Evolutionary conservation across 2,888 invertebrate species (phyloP).

Genomic region (Osmoderma eremita): DNA sequence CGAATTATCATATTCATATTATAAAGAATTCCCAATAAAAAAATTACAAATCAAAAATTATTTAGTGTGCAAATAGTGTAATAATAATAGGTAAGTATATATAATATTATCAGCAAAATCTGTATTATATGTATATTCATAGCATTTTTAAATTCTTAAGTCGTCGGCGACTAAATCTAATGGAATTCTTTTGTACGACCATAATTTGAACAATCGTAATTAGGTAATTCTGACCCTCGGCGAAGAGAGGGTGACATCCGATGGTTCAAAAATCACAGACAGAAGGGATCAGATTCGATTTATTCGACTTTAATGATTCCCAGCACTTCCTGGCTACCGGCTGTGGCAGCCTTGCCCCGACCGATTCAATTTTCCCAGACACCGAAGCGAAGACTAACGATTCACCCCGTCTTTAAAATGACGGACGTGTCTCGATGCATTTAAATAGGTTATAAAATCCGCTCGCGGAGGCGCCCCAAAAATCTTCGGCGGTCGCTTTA

Average conservation of each 20-base stretch:
- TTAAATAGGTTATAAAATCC: constrained; percentile 53
- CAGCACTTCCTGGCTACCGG: not conserved
- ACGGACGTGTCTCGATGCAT: constrained; percentile 51
- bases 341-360: not conserved
- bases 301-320: constrained; percentile 25
- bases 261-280: constrained; percentile 8
- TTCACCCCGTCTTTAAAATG: constrained; percentile 45
- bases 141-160: no score
- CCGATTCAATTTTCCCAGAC: constrained; percentile 16
- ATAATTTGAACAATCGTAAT: constrained; percentile 14
- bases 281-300: not conserved
- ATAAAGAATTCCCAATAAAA: no score
- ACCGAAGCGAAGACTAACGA: constrained; percentile 16
- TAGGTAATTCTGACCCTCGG: constrained; percentile 11
- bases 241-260: not conserved
- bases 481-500: constrained; percentile 12
- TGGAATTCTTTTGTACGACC: not conserved
- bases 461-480: constrained; percentile 44
- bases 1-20: no score
- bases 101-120: no score
- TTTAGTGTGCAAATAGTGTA: no score
- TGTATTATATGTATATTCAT: no score
- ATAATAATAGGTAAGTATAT: no score
- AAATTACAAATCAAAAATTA: no score
- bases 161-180: constrained; percentile 1